phyloP scores from a whole-genome alignment of 2,888 invertebrate genomes.

The Ecdyonurus torrentis region DNA sequence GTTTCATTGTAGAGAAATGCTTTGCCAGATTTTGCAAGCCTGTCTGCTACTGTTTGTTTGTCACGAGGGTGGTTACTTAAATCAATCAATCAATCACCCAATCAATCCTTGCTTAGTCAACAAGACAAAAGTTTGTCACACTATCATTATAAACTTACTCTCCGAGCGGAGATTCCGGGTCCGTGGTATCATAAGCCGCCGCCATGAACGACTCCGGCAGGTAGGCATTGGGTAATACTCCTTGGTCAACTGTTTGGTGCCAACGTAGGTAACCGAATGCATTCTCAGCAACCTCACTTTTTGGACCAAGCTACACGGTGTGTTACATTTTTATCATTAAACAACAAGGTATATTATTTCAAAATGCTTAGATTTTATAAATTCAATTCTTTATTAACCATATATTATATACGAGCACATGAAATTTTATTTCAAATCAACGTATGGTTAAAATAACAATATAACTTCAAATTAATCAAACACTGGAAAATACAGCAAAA shows the following conservation, averaged over 20 bases:
- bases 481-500: too few relatives aligned
- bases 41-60: neutral
- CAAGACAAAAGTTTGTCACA: neutral
- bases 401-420: too few relatives aligned
- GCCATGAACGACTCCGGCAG: conserved; percentile 3
- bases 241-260: conserved; percentile 3
- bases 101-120: too few relatives aligned
- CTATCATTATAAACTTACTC: neutral
- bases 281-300: neutral
- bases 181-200: neutral
- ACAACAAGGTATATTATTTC: too few relatives aligned
- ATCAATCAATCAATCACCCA: neutral
- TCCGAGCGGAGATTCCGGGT: neutral
- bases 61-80: neutral
- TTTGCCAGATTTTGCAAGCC: neutral
- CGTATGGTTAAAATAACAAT: too few relatives aligned
- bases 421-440: too few relatives aligned
- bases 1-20: neutral
- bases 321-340: neutral
- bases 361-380: too few relatives aligned
- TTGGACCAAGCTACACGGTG: neutral
- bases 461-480: too few relatives aligned
- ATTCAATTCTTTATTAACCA: too few relatives aligned
- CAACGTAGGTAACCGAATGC: neutral
- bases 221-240: neutral